These are phyloP conservation scores for Bos javanicus DNA, from an alignment of 2,113 vertebrate genomes.

Conservation along the genomic window DNA sequence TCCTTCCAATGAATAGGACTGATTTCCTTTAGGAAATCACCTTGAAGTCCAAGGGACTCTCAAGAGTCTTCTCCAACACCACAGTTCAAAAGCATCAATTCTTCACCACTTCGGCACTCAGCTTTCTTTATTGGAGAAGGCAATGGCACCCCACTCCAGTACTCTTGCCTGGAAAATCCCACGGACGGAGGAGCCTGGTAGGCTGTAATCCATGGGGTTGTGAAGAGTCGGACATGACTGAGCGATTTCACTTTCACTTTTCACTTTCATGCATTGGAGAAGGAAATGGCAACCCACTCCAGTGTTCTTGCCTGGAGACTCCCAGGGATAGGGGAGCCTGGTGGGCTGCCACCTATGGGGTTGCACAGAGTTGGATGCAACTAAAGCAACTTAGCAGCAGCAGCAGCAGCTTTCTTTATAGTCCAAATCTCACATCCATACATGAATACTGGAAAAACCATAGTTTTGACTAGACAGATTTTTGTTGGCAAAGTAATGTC, in stretches of 20 bases:
- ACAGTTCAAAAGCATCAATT: not conserved
- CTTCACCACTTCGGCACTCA: fast-evolving
- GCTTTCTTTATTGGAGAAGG: not conserved
- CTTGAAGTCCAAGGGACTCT: not conserved
- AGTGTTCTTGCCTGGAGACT: too few species aligned
- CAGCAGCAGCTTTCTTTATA: not conserved
- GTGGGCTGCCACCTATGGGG: too few species aligned
- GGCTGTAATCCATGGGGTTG: too few species aligned
- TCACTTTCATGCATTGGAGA: too few species aligned
- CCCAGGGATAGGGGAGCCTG: too few species aligned
- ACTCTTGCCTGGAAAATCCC: too few species aligned
- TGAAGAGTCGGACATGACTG: too few species aligned
- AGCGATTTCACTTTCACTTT: too few species aligned
- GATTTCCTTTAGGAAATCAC: not conserved
- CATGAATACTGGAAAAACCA: not conserved
- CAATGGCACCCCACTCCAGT: too few species aligned
- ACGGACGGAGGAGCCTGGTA: too few species aligned
- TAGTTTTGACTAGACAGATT: not conserved
- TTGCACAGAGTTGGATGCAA: fast-evolving
- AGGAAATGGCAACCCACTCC: too few species aligned
- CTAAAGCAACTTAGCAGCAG: too few species aligned
- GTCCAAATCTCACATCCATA: not conserved
- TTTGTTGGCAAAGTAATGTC: not conserved
- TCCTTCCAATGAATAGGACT: not conserved
- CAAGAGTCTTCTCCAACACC: not conserved